phyloP scores from a whole-genome alignment of 2,797 vertebrate genomes.

The Galago senegalensis region DNA sequence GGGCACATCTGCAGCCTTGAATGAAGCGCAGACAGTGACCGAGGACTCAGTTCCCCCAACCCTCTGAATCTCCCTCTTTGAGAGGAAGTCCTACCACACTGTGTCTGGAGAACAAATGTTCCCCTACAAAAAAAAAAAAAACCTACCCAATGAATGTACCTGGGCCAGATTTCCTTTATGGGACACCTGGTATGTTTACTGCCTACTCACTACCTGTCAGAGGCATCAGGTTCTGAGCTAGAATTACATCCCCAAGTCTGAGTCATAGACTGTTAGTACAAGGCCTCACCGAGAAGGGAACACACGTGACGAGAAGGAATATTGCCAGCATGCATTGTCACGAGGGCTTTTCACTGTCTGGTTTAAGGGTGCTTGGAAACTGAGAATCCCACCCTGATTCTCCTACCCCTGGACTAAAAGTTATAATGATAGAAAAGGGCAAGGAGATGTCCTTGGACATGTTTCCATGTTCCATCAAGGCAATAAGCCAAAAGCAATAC shows the following conservation, averaged over 20 bases:
- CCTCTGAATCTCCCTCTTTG: background rate
- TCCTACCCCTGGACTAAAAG: background rate
- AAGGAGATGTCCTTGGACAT: background rate
- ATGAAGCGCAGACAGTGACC: too few relatives aligned
- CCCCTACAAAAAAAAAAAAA: background rate
- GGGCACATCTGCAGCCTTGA: too few relatives aligned
- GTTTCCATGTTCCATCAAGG: background rate
- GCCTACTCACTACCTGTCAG: background rate
- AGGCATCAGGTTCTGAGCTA: background rate
- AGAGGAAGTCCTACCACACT: background rate
- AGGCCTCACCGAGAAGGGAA: background rate
- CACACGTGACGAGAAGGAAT: too few relatives aligned
- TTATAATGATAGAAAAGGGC: background rate
- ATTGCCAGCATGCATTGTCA: too few relatives aligned
- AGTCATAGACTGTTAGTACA: background rate
- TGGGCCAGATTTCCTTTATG: background rate
- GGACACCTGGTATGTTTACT: background rate
- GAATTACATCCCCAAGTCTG: background rate
- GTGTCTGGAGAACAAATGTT: background rate
- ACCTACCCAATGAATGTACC: too few relatives aligned
- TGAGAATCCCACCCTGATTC: background rate
- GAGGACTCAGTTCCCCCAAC: background rate
- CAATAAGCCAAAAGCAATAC: background rate
- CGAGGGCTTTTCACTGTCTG: background rate
- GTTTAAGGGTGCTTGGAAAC: background rate